phyloP scores from a whole-genome alignment of 2,113 vertebrate genomes.

The Actenoides lindsayi region DNA sequence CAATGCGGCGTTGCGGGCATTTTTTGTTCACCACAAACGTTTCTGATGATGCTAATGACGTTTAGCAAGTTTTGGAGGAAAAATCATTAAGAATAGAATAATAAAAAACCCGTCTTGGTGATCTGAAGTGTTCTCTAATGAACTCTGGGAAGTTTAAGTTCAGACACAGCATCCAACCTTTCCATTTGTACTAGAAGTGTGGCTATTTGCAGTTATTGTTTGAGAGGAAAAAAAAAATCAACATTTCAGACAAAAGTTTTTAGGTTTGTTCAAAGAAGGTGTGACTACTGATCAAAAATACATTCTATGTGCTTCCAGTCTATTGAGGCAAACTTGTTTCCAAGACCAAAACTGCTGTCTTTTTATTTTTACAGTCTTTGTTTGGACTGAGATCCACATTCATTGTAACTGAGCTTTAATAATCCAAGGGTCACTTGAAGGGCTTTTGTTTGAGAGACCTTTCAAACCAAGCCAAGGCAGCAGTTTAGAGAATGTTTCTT shows the following conservation, averaged over 20 bases:
- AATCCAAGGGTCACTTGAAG: constrained; percentile 79
- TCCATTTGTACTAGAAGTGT: background rate
- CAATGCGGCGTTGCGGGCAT: background rate
- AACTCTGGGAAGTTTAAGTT: background rate
- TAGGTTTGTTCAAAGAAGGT: background rate
- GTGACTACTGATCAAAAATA: constrained; percentile 1
- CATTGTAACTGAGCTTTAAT: constrained; percentile 76
- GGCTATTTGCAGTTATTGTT: background rate
- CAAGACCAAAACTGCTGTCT: constrained; percentile 50
- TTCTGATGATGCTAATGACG: background rate
- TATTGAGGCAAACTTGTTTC: background rate
- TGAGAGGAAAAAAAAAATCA: background rate
- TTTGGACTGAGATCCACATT: constrained; percentile 65
- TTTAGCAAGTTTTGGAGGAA: background rate
- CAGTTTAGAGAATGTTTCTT: constrained; percentile 85
- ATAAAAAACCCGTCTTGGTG: background rate
- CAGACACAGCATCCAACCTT: background rate
- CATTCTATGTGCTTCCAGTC: background rate
- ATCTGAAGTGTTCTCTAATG: background rate
- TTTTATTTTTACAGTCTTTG: constrained; percentile 55
- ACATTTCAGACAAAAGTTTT: background rate
- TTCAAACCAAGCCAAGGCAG: constrained; percentile 80
- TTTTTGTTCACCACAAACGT: background rate
- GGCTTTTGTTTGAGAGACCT: constrained; percentile 81
- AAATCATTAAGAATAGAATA: background rate